Conservation (phyloP, 2,113 vertebrate species). For the Ardeotis arabs region DNA sequence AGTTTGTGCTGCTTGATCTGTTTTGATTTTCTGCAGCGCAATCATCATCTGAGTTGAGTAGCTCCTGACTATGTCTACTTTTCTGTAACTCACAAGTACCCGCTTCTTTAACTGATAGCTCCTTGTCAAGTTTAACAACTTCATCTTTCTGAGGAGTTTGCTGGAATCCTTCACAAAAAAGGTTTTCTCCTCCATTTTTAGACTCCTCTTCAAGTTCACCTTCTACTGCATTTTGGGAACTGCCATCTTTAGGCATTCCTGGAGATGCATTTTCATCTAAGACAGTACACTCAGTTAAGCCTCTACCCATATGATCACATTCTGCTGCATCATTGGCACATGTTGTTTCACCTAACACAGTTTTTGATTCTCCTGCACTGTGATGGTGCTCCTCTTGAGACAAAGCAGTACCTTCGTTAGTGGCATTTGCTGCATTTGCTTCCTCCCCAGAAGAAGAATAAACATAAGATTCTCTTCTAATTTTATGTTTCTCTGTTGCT, state of each 20-base stretch:
- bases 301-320: not conserved
- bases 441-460: conserved; percentile 44
- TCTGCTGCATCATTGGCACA: not conserved
- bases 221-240: conserved; percentile 8
- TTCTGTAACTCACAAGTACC: not conserved
- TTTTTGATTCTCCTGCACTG: conserved; percentile 10
- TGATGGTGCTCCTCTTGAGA: conserved; percentile 8
- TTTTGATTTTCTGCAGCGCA: not conserved
- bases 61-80: not conserved
- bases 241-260: conserved; percentile 1
- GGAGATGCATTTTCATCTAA: conserved; percentile 10
- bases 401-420: not conserved
- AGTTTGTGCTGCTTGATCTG: not conserved
- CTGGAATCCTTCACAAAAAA: conserved; percentile 17
- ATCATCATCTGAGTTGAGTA: not conserved
- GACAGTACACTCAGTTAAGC: not conserved
- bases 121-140: not conserved
- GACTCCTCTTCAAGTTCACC: conserved; percentile 16
- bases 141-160: not conserved
- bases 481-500: conserved; percentile 91
- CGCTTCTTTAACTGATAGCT: not conserved
- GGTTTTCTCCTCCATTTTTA: conserved; percentile 1
- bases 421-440: not conserved
- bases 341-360: not conserved
- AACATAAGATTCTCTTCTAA: conserved; percentile 83